These are phyloP conservation scores for Zosterops japonicus DNA, from an alignment of 2,113 vertebrate species.

Conservation along the genomic window DNA sequence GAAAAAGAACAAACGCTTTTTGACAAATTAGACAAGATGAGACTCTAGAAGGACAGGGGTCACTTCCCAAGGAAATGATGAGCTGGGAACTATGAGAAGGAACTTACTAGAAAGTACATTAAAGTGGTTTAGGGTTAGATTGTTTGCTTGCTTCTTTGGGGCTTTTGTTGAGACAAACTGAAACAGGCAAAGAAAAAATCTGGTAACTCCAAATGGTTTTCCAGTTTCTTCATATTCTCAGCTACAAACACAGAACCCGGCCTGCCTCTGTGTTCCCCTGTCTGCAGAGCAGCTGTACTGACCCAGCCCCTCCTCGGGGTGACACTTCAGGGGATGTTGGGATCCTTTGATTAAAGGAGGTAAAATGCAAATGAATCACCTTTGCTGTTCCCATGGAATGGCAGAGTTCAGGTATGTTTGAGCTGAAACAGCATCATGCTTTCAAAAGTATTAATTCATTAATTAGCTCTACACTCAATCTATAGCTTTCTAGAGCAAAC, in stretches of 20 bases:
- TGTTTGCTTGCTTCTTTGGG: not conserved
- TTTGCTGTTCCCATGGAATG: not conserved
- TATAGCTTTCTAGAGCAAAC: not conserved
- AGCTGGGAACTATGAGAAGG: not conserved
- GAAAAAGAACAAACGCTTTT: not conserved
- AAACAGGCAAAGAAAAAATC: not conserved
- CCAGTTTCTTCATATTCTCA: not conserved
- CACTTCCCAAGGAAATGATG: not conserved
- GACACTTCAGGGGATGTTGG: not conserved
- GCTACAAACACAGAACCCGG: not conserved
- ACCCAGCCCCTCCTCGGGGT: not conserved
- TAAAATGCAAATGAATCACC: not conserved
- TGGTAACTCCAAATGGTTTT: not conserved
- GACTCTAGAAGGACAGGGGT: not conserved
- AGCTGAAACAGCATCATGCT: not conserved
- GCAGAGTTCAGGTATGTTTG: not conserved
- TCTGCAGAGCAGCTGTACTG: not conserved
- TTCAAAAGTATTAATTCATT: not conserved
- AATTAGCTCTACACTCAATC: not conserved
- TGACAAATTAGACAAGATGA: not conserved
- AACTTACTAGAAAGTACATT: not conserved
- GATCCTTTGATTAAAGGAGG: not conserved
- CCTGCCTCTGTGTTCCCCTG: not conserved
- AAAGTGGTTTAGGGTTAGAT: not conserved
- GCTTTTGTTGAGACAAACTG: not conserved